These are phyloP conservation scores for Coreius guichenoti DNA, from an alignment of 2,797 vertebrate genomes.

Conservation along the genomic window DNA sequence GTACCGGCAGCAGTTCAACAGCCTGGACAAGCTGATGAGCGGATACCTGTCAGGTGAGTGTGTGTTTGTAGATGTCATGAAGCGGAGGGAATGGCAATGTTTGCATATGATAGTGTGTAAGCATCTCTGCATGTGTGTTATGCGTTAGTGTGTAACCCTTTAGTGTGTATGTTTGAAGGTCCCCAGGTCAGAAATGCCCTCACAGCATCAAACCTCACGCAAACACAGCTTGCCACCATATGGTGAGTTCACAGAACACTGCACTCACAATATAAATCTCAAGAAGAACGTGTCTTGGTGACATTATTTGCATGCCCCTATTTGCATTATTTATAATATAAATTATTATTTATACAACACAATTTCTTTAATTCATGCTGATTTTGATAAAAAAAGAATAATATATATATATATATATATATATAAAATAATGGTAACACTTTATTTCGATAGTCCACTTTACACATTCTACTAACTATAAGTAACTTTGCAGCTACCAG, in stretches of 20 bases:
- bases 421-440: background rate
- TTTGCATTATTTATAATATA: background rate
- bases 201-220: slow-evolving; percentile 91
- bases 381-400: background rate
- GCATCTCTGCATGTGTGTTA: background rate
- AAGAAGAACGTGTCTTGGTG: background rate
- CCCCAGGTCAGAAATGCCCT: slow-evolving; percentile 94
- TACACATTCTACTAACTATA: too few relatives aligned
- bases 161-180: slow-evolving; percentile 76
- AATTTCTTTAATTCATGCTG: background rate
- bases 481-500: too few relatives aligned
- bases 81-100: background rate
- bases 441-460: too few relatives aligned
- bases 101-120: background rate
- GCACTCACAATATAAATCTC: background rate
- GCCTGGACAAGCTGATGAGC: slow-evolving; percentile 93
- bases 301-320: background rate
- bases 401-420: too few relatives aligned
- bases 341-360: background rate
- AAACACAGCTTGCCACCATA: slow-evolving; percentile 96
- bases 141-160: slow-evolving; percentile 14
- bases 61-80: slow-evolving; percentile 22
- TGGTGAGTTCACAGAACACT: slow-evolving; percentile 83
- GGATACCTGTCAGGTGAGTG: slow-evolving; percentile 91
- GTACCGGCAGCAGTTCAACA: slow-evolving; percentile 96